Evolutionary conservation across 2,888 invertebrate genomes (phyloP).

Genomic region (Zhuqinia jingwanae): DNA sequence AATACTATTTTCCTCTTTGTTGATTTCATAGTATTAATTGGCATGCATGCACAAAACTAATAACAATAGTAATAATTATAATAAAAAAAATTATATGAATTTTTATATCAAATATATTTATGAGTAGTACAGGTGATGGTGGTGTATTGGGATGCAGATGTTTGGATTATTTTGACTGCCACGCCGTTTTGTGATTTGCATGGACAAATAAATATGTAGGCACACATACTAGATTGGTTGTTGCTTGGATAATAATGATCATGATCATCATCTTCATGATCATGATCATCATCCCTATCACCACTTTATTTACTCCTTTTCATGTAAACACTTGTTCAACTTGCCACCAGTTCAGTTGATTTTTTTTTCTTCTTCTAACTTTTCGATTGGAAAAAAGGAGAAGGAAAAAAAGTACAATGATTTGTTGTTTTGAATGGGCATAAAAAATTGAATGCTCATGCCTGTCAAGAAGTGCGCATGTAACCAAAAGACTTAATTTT

Average conservation of each 20-base stretch:
- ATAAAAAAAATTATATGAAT: not conserved
- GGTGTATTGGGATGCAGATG: not conserved
- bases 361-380: not conserved
- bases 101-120: not conserved
- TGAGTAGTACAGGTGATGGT: not conserved
- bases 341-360: not conserved
- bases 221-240: too few species aligned
- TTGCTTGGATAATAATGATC: too few species aligned
- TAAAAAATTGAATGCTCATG: conserved; percentile 62
- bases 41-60: conserved; percentile 22
- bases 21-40: not conserved
- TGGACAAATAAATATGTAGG: too few species aligned
- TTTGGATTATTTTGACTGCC: too few species aligned
- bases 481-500: conserved; percentile 63
- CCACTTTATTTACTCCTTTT: conserved; percentile 58
- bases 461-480: conserved; percentile 63
- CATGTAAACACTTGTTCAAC: conserved; percentile 52
- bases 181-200: too few species aligned
- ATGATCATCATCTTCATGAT: conserved; percentile 12
- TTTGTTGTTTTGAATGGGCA: conserved; percentile 63
- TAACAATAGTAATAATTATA: conserved; percentile 15
- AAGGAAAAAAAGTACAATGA: conserved; percentile 57
- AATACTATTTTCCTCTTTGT: conserved; percentile 41
- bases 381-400: not conserved
- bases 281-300: conserved; percentile 34